Percentiles rank a stretch among this genome's conserved stretches.
These are phyloP conservation scores for Napeogenes sylphis DNA, from an alignment of 2,888 invertebrate species.

Conservation along the genomic window DNA sequence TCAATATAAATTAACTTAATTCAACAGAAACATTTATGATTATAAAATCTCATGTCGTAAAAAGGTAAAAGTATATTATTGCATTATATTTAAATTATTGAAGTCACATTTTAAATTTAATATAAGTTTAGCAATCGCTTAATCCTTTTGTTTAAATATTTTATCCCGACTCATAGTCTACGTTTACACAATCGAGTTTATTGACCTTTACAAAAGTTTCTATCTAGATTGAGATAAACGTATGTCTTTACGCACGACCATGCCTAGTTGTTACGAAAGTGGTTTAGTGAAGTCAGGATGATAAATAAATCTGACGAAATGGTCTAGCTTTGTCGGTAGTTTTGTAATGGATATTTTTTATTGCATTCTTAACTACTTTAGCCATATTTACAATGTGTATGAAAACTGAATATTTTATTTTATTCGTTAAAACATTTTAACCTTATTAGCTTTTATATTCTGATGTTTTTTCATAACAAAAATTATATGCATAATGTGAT, in stretches of 20 bases:
- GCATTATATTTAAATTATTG: too few relatives aligned
- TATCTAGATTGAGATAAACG: slow-evolving; percentile 68
- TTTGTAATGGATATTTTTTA: slow-evolving; percentile 2
- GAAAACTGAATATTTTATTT: neutral
- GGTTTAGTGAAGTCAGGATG: slow-evolving; percentile 24
- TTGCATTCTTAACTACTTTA: neutral
- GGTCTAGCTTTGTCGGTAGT: slow-evolving; percentile 18
- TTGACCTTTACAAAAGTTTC: slow-evolving; percentile 70
- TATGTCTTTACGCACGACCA: slow-evolving; percentile 41
- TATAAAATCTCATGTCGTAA: too few relatives aligned
- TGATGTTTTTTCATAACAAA: too few relatives aligned
- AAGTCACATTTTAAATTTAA: too few relatives aligned
- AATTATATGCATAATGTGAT: too few relatives aligned
- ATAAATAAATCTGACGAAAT: slow-evolving; percentile 24
- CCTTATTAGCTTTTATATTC: too few relatives aligned
- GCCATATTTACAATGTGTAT: neutral
- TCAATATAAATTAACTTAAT: too few relatives aligned
- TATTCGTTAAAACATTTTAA: neutral
- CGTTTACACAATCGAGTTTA: slow-evolving; percentile 51
- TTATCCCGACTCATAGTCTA: slow-evolving; percentile 31
- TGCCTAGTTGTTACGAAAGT: slow-evolving; percentile 35
- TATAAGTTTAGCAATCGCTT: too few relatives aligned
- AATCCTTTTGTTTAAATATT: slow-evolving; percentile 22
- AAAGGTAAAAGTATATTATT: too few relatives aligned
- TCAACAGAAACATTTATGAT: too few relatives aligned